Conservation (phyloP, 2,113 vertebrate genomes). For the Cololabis saira region DNA sequence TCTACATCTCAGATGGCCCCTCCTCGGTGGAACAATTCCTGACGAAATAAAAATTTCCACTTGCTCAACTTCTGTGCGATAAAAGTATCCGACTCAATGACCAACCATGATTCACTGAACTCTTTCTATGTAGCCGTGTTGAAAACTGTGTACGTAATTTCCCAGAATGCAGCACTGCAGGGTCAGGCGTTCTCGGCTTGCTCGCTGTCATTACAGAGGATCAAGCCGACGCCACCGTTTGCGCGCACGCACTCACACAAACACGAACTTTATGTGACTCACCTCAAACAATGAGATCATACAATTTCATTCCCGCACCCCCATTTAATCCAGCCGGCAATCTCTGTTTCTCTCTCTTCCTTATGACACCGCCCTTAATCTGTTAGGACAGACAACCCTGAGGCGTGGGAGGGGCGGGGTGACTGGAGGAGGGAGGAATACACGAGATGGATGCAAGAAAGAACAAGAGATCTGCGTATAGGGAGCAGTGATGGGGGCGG, state of each 20-base stretch:
- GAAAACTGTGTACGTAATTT: conserved; percentile 17
- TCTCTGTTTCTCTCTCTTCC: conserved; percentile 62
- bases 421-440: conserved; percentile 16
- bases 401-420: conserved; percentile 23
- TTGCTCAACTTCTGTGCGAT: background rate
- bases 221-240: conserved; percentile 37
- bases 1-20: too few relatives aligned
- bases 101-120: conserved; percentile 9
- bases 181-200: conserved; percentile 22
- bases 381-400: conserved; percentile 45
- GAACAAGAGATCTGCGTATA: background rate
- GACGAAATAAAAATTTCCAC: too few relatives aligned
- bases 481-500: conserved; percentile 1
- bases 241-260: conserved; percentile 39
- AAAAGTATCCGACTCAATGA: too few relatives aligned
- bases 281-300: conserved; percentile 77
- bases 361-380: conserved; percentile 72
- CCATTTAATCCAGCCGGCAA: conserved; percentile 74
- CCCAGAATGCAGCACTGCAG: conserved; percentile 50
- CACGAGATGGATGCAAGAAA: conserved; percentile 10
- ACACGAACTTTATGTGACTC: conserved; percentile 48
- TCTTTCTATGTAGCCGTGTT: background rate
- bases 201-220: conserved; percentile 55
- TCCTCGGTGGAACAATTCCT: background rate
- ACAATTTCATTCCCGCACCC: conserved; percentile 69